Conservation (phyloP, 2,113 vertebrate genomes). For the Pycnonotus jocosus region DNA sequence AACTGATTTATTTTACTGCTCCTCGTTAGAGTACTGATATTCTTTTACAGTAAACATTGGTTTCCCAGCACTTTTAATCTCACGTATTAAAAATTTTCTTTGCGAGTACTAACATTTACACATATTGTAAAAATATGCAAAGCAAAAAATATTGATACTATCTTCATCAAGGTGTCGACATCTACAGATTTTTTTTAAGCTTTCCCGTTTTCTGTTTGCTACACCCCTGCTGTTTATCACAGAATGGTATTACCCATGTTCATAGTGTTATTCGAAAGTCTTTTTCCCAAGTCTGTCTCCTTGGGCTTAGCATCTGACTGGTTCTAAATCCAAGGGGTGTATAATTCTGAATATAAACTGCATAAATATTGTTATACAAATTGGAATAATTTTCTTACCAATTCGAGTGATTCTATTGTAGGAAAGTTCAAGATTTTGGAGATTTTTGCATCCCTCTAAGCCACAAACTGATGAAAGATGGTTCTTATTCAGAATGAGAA, state of each 20-base stretch:
- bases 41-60: not conserved
- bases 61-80: not conserved
- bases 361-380: not conserved
- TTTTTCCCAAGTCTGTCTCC: not conserved
- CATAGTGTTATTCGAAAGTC: not conserved
- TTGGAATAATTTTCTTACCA: constrained; percentile 71
- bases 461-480: constrained; percentile 84
- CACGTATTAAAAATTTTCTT: not conserved
- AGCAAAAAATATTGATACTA: not conserved
- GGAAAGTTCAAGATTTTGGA: constrained; percentile 84
- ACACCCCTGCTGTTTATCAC: not conserved
- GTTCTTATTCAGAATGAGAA: constrained; percentile 83
- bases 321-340: not conserved
- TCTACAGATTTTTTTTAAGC: not conserved
- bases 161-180: not conserved
- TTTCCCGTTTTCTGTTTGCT: not conserved
- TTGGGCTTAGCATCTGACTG: not conserved
- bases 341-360: not conserved
- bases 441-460: constrained; percentile 78
- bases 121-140: not conserved
- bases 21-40: not conserved
- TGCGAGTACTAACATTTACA: not conserved
- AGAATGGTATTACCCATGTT: not conserved
- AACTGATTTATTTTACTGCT: not conserved
- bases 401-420: constrained; percentile 88